Evolutionary conservation across 2,113 vertebrate genomes (phyloP).

Genomic region (Porphyrio hochstetteri): DNA sequence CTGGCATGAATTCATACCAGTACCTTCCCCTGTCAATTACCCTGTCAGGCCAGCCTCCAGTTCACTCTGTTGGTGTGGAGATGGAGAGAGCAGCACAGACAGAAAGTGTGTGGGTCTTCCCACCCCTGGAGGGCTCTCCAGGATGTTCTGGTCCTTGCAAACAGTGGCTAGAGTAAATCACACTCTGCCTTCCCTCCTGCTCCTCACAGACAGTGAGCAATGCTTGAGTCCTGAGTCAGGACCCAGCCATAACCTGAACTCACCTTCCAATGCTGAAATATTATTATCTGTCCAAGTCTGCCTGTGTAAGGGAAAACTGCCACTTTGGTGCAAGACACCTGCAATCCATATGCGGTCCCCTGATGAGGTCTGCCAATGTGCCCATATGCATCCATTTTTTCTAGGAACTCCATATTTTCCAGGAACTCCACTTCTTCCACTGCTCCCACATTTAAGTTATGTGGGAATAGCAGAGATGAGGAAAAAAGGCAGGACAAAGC

Average conservation of each 20-base stretch:
- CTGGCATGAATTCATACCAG: constrained; percentile 18
- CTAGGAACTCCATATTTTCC: not conserved
- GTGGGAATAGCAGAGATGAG: not conserved
- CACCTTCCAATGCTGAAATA: not conserved
- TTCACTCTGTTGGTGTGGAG: not conserved
- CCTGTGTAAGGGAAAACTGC: not conserved
- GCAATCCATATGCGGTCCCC: not conserved
- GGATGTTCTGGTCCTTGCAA: not conserved
- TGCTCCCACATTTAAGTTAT: not conserved
- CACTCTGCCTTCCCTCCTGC: accelerated
- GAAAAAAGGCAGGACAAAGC: not conserved
- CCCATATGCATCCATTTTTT: not conserved
- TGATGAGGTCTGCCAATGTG: accelerated
- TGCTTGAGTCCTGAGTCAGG: accelerated
- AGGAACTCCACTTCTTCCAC: not conserved
- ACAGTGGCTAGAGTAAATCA: not conserved
- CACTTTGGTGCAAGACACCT: not conserved
- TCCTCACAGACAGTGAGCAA: not conserved
- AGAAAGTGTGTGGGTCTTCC: not conserved
- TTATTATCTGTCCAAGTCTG: not conserved
- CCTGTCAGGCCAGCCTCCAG: not conserved
- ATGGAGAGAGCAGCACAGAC: not conserved
- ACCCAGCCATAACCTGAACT: not conserved
- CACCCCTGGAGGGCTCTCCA: not conserved
- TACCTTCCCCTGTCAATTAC: not conserved